Conservation (phyloP, 1,140 invertebrate species). For the Zaprionus africanus region DNA sequence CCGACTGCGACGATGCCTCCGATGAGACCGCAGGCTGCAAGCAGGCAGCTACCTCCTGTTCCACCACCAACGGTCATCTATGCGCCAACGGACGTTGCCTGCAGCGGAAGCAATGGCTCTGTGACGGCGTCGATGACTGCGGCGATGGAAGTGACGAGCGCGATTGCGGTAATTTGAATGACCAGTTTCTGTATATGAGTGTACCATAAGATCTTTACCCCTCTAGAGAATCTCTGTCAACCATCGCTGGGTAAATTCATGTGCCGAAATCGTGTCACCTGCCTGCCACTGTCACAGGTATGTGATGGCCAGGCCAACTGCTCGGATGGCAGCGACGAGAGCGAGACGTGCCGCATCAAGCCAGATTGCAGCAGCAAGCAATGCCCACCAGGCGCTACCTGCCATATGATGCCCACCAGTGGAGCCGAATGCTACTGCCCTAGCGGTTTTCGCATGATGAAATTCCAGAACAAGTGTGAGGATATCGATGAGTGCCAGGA, state of each 20-base stretch:
- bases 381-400: constrained; percentile 56
- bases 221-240: constrained; percentile 48
- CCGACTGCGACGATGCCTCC: constrained; percentile 91
- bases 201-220: not conserved
- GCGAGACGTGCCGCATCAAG: constrained; percentile 57
- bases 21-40: constrained; percentile 88
- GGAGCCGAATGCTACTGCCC: constrained; percentile 85
- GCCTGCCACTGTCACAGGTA: constrained; percentile 86
- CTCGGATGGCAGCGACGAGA: constrained; percentile 84
- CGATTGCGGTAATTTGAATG: constrained; percentile 86
- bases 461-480: constrained; percentile 80
- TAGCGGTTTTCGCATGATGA: constrained; percentile 77
- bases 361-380: constrained; percentile 54
- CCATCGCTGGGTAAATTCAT: constrained; percentile 65
- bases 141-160: constrained; percentile 88
- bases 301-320: constrained; percentile 87
- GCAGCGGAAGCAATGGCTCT: constrained; percentile 66
- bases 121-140: constrained; percentile 86
- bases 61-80: constrained; percentile 51
- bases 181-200: not conserved
- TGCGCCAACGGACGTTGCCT: constrained; percentile 75
- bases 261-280: constrained; percentile 84
- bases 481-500: constrained; percentile 93
- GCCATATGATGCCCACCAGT: constrained; percentile 69
- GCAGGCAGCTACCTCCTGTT: constrained; percentile 53